These are phyloP conservation scores for Scolopax bukidnonensis DNA, from an alignment of 2,797 vertebrate species.

Conservation along the genomic window DNA sequence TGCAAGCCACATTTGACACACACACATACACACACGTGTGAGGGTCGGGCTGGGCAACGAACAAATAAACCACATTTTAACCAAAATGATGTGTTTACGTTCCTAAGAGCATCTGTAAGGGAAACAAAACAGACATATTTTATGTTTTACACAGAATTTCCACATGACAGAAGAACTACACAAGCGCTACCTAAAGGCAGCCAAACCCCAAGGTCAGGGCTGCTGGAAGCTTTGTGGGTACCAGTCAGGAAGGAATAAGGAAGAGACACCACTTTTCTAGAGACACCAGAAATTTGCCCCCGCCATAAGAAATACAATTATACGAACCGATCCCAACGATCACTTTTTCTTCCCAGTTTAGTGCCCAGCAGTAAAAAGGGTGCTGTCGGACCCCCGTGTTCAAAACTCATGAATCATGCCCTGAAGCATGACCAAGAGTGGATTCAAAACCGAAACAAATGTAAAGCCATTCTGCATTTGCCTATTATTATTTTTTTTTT, in stretches of 20 bases:
- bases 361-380: not conserved
- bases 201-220: not conserved
- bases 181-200: conserved; percentile 22
- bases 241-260: not conserved
- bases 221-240: not conserved
- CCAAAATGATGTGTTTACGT: conserved; percentile 66
- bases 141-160: conserved; percentile 54
- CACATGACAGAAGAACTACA: conserved; percentile 7
- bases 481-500: not conserved
- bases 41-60: not conserved
- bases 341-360: not conserved
- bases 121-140: conserved; percentile 59
- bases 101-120: conserved; percentile 62
- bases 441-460: not conserved
- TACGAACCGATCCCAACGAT: not conserved
- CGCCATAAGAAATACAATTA: not conserved
- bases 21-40: not conserved
- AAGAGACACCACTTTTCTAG: not conserved
- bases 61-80: conserved; percentile 62
- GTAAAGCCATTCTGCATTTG: not conserved
- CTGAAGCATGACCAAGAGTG: not conserved
- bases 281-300: not conserved
- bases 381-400: fast-evolving
- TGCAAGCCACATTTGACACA: not conserved
- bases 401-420: not conserved